phyloP scores from a whole-genome alignment of 2,797 vertebrate genomes.

The Setipinna tenuifilis region DNA sequence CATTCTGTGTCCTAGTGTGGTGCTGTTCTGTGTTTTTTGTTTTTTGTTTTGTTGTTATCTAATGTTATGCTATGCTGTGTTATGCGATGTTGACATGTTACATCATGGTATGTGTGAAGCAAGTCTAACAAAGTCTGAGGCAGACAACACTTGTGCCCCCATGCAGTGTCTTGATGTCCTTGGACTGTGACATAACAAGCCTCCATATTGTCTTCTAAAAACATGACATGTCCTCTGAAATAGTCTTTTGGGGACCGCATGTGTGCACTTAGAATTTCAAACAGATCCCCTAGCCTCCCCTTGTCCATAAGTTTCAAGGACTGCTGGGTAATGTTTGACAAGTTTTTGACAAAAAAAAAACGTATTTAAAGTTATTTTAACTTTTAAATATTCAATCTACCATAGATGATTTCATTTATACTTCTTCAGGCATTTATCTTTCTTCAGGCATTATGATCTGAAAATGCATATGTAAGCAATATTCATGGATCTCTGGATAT shows the following conservation, averaged over 20 bases:
- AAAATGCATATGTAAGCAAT: slow-evolving; percentile 2
- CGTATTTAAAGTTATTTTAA: not conserved
- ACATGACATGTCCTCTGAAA: not conserved
- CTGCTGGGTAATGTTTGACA: not conserved
- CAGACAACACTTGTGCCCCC: not conserved
- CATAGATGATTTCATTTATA: not conserved
- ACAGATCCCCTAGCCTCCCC: not conserved
- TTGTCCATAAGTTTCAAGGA: not conserved
- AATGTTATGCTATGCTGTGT: not conserved
- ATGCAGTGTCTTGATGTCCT: not conserved
- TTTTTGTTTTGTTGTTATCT: not conserved
- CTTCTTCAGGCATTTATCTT: not conserved
- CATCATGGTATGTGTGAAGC: not conserved
- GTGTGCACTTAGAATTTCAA: not conserved
- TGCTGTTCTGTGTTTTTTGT: not conserved
- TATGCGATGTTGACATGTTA: not conserved
- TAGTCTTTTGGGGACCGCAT: not conserved
- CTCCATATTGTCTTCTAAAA: not conserved
- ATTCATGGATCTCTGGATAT: not conserved
- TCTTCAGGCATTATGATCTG: not conserved
- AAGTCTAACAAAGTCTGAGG: not conserved
- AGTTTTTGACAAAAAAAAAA: not conserved
- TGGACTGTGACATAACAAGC: too few species aligned
- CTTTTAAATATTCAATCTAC: not conserved
- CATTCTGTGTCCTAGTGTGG: not conserved